phyloP scores from a whole-genome alignment of 2,797 vertebrate genomes.

The Garrulus glandarius region DNA sequence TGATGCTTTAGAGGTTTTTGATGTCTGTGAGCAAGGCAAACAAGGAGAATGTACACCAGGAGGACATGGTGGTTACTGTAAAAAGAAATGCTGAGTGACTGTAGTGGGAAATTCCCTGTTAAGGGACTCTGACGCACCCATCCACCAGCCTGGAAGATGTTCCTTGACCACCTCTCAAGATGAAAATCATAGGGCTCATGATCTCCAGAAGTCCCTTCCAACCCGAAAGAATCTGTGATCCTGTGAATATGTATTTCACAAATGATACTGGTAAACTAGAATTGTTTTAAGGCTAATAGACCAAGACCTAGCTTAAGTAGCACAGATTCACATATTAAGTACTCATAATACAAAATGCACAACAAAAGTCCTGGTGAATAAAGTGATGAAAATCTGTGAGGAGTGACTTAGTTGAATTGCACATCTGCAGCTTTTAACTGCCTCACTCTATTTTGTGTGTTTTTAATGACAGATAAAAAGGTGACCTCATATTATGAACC shows the following conservation, averaged over 20 bases:
- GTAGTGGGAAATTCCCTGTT: rapidly evolving
- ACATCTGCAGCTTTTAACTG: not conserved
- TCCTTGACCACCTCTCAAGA: not conserved
- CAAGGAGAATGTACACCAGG: not conserved
- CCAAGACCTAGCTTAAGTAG: not conserved
- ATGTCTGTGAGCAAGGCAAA: not conserved
- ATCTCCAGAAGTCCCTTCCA: not conserved
- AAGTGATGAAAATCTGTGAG: not conserved
- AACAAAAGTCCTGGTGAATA: not conserved
- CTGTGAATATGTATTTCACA: not conserved
- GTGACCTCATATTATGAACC: not conserved
- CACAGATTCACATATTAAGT: not conserved
- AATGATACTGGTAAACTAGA: not conserved
- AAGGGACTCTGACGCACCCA: not conserved
- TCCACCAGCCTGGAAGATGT: not conserved
- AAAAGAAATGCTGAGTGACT: not conserved
- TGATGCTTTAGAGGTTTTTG: not conserved
- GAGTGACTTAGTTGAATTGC: not conserved
- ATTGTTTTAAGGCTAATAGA: not conserved
- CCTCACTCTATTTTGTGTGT: not conserved
- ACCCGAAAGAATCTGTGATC: not conserved
- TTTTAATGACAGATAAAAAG: not conserved
- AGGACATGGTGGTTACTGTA: not conserved
- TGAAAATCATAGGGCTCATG: not conserved
- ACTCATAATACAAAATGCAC: not conserved